Percentiles rank a stretch among this genome's conserved stretches.
Evolutionary conservation across 2,888 invertebrate genomes (phyloP).

Genomic region (Drosophila diplacantha): DNA sequence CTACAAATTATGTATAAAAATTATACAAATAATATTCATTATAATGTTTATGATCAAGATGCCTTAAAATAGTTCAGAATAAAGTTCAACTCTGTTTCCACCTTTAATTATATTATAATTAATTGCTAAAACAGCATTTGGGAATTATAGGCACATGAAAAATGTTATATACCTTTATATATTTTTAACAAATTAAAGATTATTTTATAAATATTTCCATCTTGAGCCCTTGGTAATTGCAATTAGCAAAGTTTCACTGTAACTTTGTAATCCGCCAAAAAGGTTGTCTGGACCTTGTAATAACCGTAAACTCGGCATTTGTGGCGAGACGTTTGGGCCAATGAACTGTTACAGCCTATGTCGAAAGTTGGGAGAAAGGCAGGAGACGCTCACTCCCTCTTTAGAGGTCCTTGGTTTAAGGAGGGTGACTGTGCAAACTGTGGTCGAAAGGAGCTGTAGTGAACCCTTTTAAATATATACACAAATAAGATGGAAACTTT

Average conservation of each 20-base stretch:
- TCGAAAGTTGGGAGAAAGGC: background rate
- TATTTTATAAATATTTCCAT: background rate
- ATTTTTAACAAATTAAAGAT: background rate
- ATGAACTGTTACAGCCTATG: conserved; percentile 20
- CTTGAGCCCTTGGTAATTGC: background rate
- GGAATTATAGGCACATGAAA: too few relatives aligned
- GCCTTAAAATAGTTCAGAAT: background rate
- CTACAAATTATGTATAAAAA: background rate
- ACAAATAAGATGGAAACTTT: background rate
- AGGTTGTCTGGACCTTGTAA: conserved; percentile 16
- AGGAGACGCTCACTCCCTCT: background rate
- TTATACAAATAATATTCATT: background rate
- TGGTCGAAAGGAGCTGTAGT: background rate
- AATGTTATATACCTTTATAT: too few relatives aligned
- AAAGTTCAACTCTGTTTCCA: background rate
- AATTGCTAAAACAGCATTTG: background rate
- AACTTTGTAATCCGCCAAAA: background rate
- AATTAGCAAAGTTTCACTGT: conserved; percentile 1
- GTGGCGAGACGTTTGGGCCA: conserved; percentile 34
- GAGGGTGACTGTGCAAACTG: background rate
- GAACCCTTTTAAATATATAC: background rate
- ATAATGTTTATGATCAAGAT: background rate
- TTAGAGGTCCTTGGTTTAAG: background rate
- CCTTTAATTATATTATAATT: background rate
- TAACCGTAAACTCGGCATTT: conserved; percentile 25